Conservation (phyloP, 2,797 vertebrate genomes). For the Stomatorhinus walkeri region DNA sequence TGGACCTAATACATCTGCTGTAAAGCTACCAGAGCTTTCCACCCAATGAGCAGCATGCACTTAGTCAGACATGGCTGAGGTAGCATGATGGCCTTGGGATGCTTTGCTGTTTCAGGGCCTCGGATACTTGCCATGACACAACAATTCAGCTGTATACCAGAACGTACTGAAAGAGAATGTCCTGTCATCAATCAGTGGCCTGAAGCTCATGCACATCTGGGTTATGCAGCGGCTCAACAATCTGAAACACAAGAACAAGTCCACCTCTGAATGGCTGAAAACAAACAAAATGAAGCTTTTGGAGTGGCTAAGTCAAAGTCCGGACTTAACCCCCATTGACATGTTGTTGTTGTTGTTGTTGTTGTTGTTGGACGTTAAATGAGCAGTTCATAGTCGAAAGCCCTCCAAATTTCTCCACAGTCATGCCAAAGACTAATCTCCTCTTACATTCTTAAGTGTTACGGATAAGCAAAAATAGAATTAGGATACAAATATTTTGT, state of each 20-base stretch:
- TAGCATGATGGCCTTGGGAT: neutral
- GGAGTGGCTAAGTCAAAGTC: neutral
- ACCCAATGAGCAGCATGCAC: neutral
- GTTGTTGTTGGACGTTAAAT: neutral
- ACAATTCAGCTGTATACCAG: neutral
- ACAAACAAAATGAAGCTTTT: neutral
- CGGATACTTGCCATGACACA: neutral
- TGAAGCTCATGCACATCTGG: neutral
- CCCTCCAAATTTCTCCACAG: neutral
- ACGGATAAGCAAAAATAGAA: neutral
- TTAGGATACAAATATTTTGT: neutral
- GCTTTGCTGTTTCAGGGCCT: neutral
- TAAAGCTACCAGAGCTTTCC: neutral
- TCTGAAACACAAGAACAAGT: neutral
- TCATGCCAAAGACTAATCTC: neutral
- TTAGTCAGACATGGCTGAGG: neutral
- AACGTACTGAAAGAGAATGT: neutral
- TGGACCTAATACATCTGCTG: neutral
- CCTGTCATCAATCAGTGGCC: neutral
- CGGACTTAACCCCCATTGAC: neutral
- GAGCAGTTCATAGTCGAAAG: neutral
- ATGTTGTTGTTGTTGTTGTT: neutral
- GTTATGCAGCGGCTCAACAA: neutral
- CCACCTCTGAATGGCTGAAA: neutral
- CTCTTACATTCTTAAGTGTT: neutral